Evolutionary conservation across 92 coral and sea anemone species (phyloP).

Genomic region (Paramuricea clavata): DNA sequence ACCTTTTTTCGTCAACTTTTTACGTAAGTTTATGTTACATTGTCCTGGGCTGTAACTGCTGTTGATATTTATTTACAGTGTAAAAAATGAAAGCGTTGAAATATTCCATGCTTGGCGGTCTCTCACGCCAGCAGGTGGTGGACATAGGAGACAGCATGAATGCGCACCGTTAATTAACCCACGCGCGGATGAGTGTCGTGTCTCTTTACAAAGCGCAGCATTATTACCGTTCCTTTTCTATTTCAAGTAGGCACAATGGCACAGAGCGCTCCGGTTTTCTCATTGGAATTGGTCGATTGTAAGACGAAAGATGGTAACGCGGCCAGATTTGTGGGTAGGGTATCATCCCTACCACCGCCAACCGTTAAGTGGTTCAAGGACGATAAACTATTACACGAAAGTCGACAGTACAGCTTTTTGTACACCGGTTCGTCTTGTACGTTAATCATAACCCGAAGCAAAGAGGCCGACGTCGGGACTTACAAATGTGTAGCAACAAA

Average conservation of each 20-base stretch:
- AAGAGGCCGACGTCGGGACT: constrained; percentile 92
- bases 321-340: constrained; percentile 96
- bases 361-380: constrained; percentile 95
- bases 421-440: constrained; percentile 95
- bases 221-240: background rate
- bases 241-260: constrained; percentile 69
- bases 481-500: constrained; percentile 95
- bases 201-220: background rate
- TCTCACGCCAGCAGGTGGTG: constrained; percentile 2
- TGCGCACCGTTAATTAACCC: background rate
- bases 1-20: background rate
- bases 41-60: background rate
- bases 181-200: constrained; percentile 2
- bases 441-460: constrained; percentile 92
- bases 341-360: constrained; percentile 94
- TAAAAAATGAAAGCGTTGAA: background rate
- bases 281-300: constrained; percentile 86
- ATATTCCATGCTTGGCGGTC: background rate
- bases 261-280: constrained; percentile 94
- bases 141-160: background rate
- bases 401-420: constrained; percentile 95
- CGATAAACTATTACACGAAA: constrained; percentile 83
- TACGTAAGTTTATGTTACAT: background rate
- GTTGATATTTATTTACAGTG: constrained; percentile 4
- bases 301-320: constrained; percentile 94